Evolutionary conservation across 2,113 vertebrate species (phyloP), one percentile per base, ranked within the genome.

Genomic region (Uria aalge): DNA sequence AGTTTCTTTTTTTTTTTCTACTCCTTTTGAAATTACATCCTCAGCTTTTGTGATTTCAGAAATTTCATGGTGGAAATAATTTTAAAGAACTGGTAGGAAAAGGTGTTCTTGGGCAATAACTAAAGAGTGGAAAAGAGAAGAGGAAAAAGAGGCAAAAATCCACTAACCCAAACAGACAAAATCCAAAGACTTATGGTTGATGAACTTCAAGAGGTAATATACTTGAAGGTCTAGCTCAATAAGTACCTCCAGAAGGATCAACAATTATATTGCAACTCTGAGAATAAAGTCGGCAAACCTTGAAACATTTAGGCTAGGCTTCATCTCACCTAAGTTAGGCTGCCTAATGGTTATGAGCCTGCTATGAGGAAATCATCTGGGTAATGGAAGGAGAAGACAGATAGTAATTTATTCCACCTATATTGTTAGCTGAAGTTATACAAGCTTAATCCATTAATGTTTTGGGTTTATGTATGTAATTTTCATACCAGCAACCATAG

Each of bases 1-100:
- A 1, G 0, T 71, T 69, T 75, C 3, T 7, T 2, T 32, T 17
- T 38, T 38, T 36, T 85, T 78, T 53, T 0, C 11, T 74, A 12
- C 14, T 34, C 2, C 21, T 69, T 93, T 57, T 67, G 30, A 87
- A 53, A 50, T 82, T 34, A 53, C 4, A 24, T 81, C 47, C 27
- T 83, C 22, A 45, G 34, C 8, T 77, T 60, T 34, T 45, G 3
- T 90, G 14, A 34, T 85, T 87, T 66, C 55, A 73, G 36, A 84
- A 91, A 32, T 74, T 85, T 85, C 41, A 21, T 62, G 9, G 11
- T 67, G 14, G 36, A 78, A 81, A 59, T 13, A 62, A 20, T 62
- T 78, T 75, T 67, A 74, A 90, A 63, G 6, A 13, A 11, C 34
- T 24, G 8, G 2, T 43, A 27, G 79, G 34, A 59, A 69, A 88